These are phyloP conservation scores for Rhinopithecus roxellana DNA, from an alignment of 2,113 vertebrate species.

Conservation along the genomic window DNA sequence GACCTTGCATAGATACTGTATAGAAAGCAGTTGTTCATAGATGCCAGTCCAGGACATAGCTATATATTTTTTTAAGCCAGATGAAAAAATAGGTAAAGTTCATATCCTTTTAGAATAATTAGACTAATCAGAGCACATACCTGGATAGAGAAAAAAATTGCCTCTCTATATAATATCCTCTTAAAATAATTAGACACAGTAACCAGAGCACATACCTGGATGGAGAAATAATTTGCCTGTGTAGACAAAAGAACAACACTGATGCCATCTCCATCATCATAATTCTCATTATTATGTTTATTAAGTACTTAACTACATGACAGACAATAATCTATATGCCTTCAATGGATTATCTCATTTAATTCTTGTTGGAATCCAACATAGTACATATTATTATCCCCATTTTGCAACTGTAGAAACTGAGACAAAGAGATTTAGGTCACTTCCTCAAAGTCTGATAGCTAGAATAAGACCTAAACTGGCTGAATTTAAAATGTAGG, in stretches of 20 bases:
- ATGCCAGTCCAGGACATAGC: background rate
- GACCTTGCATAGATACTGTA: background rate
- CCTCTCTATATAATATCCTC: background rate
- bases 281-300: background rate
- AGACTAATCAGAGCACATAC: background rate
- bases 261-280: background rate
- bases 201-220: background rate
- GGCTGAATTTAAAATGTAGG: background rate
- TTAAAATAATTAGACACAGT: background rate
- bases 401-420: background rate
- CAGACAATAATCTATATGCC: background rate
- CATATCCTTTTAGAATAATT: background rate
- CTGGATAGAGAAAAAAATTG: background rate
- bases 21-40: background rate
- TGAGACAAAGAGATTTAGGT: background rate
- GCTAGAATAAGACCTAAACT: background rate
- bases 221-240: background rate
- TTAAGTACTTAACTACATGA: background rate
- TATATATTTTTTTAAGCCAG: slow-evolving; percentile 30
- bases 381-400: background rate
- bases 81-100: background rate
- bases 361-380: background rate
- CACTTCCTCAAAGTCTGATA: background rate
- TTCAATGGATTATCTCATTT: background rate
- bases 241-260: background rate